Conservation (phyloP, 2,888 invertebrate genomes). For the Trachelus troglodyta region DNA sequence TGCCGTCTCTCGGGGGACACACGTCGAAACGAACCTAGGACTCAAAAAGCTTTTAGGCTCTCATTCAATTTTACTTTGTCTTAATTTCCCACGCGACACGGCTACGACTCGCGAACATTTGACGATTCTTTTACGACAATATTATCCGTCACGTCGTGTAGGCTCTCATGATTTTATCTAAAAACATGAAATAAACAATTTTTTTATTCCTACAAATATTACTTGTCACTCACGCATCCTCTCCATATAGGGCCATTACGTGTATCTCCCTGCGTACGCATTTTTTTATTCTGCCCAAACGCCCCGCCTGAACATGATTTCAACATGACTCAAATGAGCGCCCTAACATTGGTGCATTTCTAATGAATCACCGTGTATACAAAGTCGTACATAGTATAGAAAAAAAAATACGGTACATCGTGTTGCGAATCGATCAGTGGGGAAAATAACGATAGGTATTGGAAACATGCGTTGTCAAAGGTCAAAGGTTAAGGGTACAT, state of each 20-base stretch:
- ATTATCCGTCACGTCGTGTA: not conserved
- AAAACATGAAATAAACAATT: not conserved
- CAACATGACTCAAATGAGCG: too few species aligned
- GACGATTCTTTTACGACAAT: not conserved
- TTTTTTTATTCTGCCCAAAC: too few species aligned
- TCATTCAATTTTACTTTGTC: slow-evolving; percentile 18
- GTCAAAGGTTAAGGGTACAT: not conserved
- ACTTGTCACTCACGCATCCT: not conserved
- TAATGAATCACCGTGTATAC: not conserved
- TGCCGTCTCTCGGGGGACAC: not conserved
- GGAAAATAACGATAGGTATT: not conserved
- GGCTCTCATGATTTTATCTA: not conserved
- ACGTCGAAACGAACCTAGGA: not conserved
- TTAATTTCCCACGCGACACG: not conserved
- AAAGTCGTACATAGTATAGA: not conserved
- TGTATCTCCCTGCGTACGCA: too few species aligned
- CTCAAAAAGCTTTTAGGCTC: slow-evolving; percentile 3
- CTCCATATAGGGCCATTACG: too few species aligned
- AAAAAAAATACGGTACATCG: not conserved
- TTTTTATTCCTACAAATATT: not conserved
- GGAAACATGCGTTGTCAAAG: not conserved
- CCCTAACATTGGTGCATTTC: too few species aligned
- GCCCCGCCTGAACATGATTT: too few species aligned
- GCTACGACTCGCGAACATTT: not conserved
- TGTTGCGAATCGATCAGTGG: too few species aligned